Evolutionary conservation across 2,888 invertebrate species (phyloP).

Genomic region (Himalopsyche tibetana): DNA sequence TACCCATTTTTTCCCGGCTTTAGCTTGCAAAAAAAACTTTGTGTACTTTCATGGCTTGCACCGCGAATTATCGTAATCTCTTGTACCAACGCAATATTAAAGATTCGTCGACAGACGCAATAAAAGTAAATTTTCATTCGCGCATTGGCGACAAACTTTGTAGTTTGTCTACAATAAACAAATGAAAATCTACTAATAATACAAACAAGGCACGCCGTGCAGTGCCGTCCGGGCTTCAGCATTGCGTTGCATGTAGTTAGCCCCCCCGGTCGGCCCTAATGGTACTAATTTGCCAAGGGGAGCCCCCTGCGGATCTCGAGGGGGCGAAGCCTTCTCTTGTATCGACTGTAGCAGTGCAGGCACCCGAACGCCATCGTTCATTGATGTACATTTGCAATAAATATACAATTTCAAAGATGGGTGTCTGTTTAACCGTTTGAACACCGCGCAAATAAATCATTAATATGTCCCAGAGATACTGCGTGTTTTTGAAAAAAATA

Average conservation of each 20-base stretch:
- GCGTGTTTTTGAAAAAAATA: no score
- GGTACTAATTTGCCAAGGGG: slow-evolving; percentile 35
- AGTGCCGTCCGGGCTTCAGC: not conserved
- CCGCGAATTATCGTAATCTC: no score
- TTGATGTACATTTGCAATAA: not conserved
- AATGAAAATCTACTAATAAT: no score
- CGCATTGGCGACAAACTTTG: not conserved
- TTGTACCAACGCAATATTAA: no score
- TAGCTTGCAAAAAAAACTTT: no score
- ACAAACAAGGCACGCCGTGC: slow-evolving; percentile 2
- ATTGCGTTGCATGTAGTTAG: not conserved
- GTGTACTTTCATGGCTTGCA: no score
- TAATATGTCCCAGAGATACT: no score
- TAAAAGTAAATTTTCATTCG: not conserved
- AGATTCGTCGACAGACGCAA: not conserved
- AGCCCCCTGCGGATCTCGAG: not conserved
- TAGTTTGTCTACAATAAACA: no score
- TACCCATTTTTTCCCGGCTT: no score
- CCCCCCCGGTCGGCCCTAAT: slow-evolving; percentile 14
- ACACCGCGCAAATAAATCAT: no score
- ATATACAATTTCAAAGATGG: no score
- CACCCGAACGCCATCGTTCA: not conserved
- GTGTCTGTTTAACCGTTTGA: no score
- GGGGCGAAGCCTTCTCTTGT: slow-evolving; percentile 11
- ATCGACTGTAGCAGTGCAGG: not conserved